These are phyloP conservation scores for Drosophila meridiana DNA, from an alignment of 2,888 invertebrate species.

Conservation along the genomic window DNA sequence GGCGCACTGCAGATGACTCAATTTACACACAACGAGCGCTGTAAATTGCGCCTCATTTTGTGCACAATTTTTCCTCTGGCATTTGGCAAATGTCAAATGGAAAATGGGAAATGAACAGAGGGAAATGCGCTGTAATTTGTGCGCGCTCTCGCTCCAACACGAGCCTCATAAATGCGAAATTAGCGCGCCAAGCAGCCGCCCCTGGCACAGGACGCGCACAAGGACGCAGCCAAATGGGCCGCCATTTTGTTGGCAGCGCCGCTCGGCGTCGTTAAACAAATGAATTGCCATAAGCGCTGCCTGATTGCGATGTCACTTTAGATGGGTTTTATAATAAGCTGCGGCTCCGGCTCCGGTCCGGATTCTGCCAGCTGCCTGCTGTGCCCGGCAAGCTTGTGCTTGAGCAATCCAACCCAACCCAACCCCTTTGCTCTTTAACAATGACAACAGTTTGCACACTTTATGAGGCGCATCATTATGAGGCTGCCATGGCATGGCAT, in stretches of 20 bases:
- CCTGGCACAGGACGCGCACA: constrained; percentile 39
- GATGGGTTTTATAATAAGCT: constrained; percentile 77
- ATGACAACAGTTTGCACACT: constrained; percentile 80
- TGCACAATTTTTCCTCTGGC: constrained; percentile 74
- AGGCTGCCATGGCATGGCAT: constrained; percentile 65
- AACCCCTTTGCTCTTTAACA: constrained; percentile 46
- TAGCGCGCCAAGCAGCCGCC: constrained; percentile 51
- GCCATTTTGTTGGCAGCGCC: constrained; percentile 57
- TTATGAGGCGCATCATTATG: constrained; percentile 84
- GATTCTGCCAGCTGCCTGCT: constrained; percentile 56
- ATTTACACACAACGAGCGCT: constrained; percentile 80
- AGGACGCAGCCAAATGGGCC: constrained; percentile 39
- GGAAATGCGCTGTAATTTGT: constrained; percentile 50
- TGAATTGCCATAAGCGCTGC: constrained; percentile 83
- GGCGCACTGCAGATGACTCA: constrained; percentile 77
- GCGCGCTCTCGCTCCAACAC: background rate
- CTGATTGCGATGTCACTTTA: constrained; percentile 82
- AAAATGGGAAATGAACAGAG: constrained; percentile 44
- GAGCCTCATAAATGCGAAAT: constrained; percentile 77
- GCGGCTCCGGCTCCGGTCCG: constrained; percentile 40
- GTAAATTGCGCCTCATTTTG: constrained; percentile 80
- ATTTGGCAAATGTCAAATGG: constrained; percentile 69
- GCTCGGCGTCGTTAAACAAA: constrained; percentile 82
- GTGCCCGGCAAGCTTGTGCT: constrained; percentile 31
- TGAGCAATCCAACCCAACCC: constrained; percentile 1